A percentile compares a stretch with the other conserved stretches of the same genome.
Evolutionary conservation across 2,797 vertebrate species (phyloP).

Genomic region (Lophius americanus): DNA sequence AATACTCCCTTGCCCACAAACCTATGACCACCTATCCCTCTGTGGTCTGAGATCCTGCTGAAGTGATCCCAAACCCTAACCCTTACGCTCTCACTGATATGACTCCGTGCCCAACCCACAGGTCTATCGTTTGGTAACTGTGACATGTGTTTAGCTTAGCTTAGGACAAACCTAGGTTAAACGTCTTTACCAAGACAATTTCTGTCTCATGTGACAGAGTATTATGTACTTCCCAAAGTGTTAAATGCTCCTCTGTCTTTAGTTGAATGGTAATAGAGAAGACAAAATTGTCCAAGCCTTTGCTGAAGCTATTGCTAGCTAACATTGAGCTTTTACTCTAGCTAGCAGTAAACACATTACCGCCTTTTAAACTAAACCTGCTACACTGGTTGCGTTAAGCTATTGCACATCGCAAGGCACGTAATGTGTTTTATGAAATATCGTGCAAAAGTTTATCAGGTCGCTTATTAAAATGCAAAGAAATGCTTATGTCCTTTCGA

Average conservation of each 20-base stretch:
- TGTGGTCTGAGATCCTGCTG: too few relatives aligned
- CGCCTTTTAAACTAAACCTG: slow-evolving; percentile 30
- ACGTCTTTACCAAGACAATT: not conserved
- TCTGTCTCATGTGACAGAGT: not conserved
- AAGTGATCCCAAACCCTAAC: too few relatives aligned
- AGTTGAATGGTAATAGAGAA: slow-evolving; percentile 4
- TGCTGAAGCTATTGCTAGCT: slow-evolving; percentile 12
- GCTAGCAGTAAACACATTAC: not conserved
- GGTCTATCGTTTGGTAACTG: too few relatives aligned
- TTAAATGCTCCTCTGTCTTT: slow-evolving; percentile 4
- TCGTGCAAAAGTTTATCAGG: slow-evolving; percentile 92
- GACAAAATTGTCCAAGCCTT: not conserved
- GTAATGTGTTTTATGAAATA: slow-evolving; percentile 94
- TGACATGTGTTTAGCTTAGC: slow-evolving; percentile 1
- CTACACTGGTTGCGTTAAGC: slow-evolving; percentile 73
- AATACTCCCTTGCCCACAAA: too few relatives aligned
- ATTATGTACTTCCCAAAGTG: slow-evolving; percentile 20
- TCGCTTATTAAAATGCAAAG: slow-evolving; percentile 69
- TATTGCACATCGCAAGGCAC: slow-evolving; percentile 96
- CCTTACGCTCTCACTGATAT: too few relatives aligned
- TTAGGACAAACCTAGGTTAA: not conserved
- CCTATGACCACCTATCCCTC: too few relatives aligned
- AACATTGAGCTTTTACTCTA: slow-evolving; percentile 3
- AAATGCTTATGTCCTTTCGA: slow-evolving; percentile 53
- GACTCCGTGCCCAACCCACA: too few relatives aligned